Base-by-base conservation (phyloP, 2,888 invertebrate species). In the Euzophera pinguis region DNA sequence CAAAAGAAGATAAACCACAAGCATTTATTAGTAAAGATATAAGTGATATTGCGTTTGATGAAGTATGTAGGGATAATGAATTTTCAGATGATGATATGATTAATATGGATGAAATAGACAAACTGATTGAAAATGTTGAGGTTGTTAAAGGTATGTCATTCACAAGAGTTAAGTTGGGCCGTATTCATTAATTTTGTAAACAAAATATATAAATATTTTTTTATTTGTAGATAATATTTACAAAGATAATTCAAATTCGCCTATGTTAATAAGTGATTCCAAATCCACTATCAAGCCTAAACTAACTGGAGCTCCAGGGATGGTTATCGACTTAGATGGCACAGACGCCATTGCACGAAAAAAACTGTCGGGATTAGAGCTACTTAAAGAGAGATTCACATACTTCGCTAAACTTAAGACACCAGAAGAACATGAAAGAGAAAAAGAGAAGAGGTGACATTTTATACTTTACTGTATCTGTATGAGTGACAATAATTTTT, bases 381-480 rank as follows among this genome's bases (percentile, higher is more conserved):
- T 92, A 53, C 86, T 97, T 32, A 93, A 95, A 74, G 91, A 95
- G 62, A 90, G 95, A 58, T 95, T 95, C 72, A 84, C 93, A 35
- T 93, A 93, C 69, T 96, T 96, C 64, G 87, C 93, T 0, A 88
- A 91, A 39, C 65, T 85, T 0, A 91, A 91, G 54, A 92, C 91
- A 29, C 78, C 84, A 0, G 87, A 85, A 51, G 87, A 92, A 75
- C 66, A 82, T 58, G 82, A 92, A 75, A 78, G 91, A 66, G 85
- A 91, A 69, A 81, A 92, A 60, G 86, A 93, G 71, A 78, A 92
- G 64, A 92, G 82, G 93, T 93, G 79, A 22, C 2, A 22, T 22
- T 22, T 5, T 22, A 22, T 22, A 22, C 5, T 22, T 22, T 22
- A 22, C 5, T 22, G 2, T 22, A 22, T 22, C 5, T 22, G 22